Evolutionary conservation across 2,113 vertebrate genomes (phyloP).

Genomic region (Lophius piscatorius): DNA sequence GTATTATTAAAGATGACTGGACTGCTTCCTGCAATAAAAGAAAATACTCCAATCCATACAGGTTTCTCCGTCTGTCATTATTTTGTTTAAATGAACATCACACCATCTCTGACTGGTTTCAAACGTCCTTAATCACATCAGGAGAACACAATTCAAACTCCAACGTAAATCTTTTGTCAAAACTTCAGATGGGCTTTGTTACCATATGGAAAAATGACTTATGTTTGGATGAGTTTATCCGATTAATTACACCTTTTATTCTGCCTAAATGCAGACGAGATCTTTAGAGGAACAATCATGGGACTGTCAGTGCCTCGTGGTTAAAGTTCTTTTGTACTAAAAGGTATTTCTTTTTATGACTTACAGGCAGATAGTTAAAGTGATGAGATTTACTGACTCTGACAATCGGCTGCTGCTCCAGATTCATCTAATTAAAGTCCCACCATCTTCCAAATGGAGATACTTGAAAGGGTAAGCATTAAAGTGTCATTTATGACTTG

Average conservation of each 20-base stretch:
- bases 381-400: conserved; percentile 8
- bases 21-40: conserved; percentile 79
- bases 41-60: conserved; percentile 35
- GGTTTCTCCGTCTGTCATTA: neutral
- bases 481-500: too few relatives aligned
- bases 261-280: conserved; percentile 17
- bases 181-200: too few relatives aligned
- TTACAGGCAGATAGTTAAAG: conserved; percentile 26
- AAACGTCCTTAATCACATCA: too few relatives aligned
- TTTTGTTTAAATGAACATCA: conserved; percentile 18
- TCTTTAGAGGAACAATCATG: conserved; percentile 4
- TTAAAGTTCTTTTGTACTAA: conserved; percentile 28
- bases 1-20: conserved; percentile 54
- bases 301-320: conserved; percentile 13
- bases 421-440: conserved; percentile 35
- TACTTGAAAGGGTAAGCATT: too few relatives aligned
- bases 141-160: too few relatives aligned
- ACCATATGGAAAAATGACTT: too few relatives aligned
- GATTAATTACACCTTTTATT: conserved; percentile 25
- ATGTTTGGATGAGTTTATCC: too few relatives aligned
- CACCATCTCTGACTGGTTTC: too few relatives aligned
- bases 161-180: too few relatives aligned
- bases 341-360: conserved; percentile 18
- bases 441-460: too few relatives aligned
- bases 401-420: conserved; percentile 4